Evolutionary conservation across 2,113 vertebrate species (phyloP).

Genomic region (Crotalus viridis): DNA sequence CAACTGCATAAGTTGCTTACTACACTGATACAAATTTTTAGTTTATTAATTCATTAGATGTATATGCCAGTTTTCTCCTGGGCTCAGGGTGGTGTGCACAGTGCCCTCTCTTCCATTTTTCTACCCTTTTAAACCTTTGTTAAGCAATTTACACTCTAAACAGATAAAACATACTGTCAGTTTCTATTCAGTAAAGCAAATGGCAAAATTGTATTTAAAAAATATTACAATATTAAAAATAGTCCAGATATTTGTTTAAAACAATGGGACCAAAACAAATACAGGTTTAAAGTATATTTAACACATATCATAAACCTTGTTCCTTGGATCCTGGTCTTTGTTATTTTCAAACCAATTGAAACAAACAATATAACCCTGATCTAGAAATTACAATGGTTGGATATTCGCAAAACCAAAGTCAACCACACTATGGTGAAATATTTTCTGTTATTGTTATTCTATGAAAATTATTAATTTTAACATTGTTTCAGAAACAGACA

Average conservation of each 20-base stretch:
- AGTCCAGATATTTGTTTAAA: not conserved
- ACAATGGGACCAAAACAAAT: not conserved
- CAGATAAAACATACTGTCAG: not conserved
- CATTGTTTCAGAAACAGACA: not conserved
- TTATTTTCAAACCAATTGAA: not conserved
- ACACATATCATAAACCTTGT: not conserved
- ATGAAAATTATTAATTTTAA: not conserved
- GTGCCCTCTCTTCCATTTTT: not conserved
- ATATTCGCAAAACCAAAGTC: not conserved
- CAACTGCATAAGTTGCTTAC: not conserved
- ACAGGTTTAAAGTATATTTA: not conserved
- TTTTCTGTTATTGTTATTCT: not conserved
- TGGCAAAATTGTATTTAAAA: not conserved
- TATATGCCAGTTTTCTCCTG: not conserved
- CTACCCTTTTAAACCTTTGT: not conserved
- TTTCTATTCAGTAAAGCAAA: not conserved
- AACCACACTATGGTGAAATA: not conserved
- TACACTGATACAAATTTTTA: not conserved
- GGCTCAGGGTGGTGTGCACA: not conserved
- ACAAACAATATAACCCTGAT: not conserved
- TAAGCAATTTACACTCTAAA: not conserved
- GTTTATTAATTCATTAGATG: not conserved
- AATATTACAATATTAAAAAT: not conserved
- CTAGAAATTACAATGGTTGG: not conserved
- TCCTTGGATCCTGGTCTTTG: not conserved